Percentiles rank a stretch among this genome's conserved stretches.
phyloP scores from a whole-genome alignment of 92 coral and sea anemone genomes.

The Ricordea florida region DNA sequence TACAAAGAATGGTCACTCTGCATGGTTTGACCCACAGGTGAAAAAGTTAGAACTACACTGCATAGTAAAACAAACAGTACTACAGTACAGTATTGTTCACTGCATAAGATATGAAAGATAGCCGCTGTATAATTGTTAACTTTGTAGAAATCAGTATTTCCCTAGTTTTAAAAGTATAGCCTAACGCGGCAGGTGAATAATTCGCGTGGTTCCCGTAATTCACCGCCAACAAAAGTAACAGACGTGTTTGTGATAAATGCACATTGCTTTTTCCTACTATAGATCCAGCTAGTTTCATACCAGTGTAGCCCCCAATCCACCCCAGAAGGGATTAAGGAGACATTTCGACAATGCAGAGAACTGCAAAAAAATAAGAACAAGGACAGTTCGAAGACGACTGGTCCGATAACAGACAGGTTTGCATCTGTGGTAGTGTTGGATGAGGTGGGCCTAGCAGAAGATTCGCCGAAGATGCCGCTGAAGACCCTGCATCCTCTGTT shows the following conservation, averaged over 20 bases:
- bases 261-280: background rate
- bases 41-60: no score
- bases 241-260: background rate
- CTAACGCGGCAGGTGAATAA: background rate
- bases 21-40: no score
- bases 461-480: slow-evolving; percentile 74
- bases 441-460: slow-evolving; percentile 79
- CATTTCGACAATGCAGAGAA: slow-evolving; percentile 61
- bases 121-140: no score
- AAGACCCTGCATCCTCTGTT: slow-evolving; percentile 70
- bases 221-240: no score
- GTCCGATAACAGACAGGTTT: slow-evolving; percentile 22
- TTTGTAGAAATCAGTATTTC: no score
- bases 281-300: slow-evolving; percentile 52
- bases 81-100: no score
- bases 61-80: no score
- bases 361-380: slow-evolving; percentile 56
- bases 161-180: background rate
- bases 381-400: no score
- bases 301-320: slow-evolving; percentile 80
- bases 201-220: no score
- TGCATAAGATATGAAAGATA: no score
- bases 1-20: no score
- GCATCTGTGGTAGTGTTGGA: slow-evolving; percentile 72
- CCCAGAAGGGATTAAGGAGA: slow-evolving; percentile 65